Evolutionary conservation across 53 echinoderm and acorn worm genomes (phyloP).

Genomic region (Holothuria scabra): DNA sequence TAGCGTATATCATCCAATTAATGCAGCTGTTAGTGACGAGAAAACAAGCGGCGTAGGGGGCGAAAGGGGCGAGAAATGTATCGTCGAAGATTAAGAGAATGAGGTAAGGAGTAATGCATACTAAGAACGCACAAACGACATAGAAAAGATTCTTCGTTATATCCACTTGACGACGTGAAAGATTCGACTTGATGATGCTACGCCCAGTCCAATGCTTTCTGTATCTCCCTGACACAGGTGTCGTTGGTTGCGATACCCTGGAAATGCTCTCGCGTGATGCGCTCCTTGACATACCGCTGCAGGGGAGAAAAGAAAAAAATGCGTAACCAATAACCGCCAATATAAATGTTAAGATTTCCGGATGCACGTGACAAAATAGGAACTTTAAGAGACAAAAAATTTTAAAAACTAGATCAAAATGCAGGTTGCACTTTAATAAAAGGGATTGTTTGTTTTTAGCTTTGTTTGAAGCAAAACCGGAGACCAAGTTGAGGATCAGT

Average conservation of each 20-base stretch:
- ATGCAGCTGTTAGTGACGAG: constrained; percentile 66
- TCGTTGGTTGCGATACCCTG: neutral
- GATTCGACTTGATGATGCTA: constrained; percentile 31
- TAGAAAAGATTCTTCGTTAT: constrained; percentile 85
- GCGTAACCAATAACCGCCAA: no score
- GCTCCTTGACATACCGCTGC: neutral
- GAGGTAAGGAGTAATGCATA: constrained; percentile 66
- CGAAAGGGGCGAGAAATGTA: constrained; percentile 58
- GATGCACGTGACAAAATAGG: no score
- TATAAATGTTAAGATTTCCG: no score
- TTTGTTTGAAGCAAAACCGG: no score
- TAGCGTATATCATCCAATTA: constrained; percentile 80
- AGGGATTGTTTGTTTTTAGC: no score
- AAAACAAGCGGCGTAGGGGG: constrained; percentile 62
- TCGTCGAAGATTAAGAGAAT: constrained; percentile 48
- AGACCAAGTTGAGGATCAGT: no score
- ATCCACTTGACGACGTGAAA: constrained; percentile 61
- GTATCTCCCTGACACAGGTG: constrained; percentile 22
- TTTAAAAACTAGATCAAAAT: no score
- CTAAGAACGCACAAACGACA: constrained; percentile 70
- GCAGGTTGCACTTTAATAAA: no score
- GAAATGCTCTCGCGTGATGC: constrained; percentile 7
- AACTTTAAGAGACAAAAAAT: no score
- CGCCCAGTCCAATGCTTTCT: constrained; percentile 3
- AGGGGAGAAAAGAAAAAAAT: neutral